Conservation (phyloP, 2,113 vertebrate species). For the Eubucco bourcierii region DNA sequence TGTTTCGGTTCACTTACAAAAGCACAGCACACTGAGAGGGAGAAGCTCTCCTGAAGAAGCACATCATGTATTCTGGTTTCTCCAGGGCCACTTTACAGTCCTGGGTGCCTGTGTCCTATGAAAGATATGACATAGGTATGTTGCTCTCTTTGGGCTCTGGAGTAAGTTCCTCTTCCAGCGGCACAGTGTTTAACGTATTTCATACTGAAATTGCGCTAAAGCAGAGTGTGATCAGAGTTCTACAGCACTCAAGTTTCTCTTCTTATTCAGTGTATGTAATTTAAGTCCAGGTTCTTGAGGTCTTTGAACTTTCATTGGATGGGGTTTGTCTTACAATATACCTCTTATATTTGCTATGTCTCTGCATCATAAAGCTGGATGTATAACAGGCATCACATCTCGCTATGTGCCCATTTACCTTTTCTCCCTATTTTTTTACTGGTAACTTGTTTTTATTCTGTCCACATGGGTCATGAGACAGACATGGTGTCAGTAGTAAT, state of each 20-base stretch:
- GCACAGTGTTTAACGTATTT: not conserved
- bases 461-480: not conserved
- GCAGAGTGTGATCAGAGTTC: not conserved
- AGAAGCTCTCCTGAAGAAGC: not conserved
- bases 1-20: not conserved
- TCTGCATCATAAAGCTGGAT: not conserved
- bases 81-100: not conserved
- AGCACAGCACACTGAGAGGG: not conserved
- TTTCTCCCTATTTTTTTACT: not conserved
- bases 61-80: not conserved
- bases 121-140: not conserved
- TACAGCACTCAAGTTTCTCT: not conserved
- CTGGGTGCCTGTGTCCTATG: not conserved
- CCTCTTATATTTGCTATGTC: not conserved
- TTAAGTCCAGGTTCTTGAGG: not conserved
- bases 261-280: not conserved
- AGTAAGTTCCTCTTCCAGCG: not conserved
- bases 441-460: not conserved
- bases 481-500: not conserved
- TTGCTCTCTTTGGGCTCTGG: not conserved
- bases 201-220: not conserved
- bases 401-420: not conserved
- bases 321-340: not conserved
- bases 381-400: not conserved
- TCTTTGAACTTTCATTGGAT: not conserved